Evolutionary conservation across 2,888 invertebrate species (phyloP).

Genomic region (Neoscelio sp.): DNA sequence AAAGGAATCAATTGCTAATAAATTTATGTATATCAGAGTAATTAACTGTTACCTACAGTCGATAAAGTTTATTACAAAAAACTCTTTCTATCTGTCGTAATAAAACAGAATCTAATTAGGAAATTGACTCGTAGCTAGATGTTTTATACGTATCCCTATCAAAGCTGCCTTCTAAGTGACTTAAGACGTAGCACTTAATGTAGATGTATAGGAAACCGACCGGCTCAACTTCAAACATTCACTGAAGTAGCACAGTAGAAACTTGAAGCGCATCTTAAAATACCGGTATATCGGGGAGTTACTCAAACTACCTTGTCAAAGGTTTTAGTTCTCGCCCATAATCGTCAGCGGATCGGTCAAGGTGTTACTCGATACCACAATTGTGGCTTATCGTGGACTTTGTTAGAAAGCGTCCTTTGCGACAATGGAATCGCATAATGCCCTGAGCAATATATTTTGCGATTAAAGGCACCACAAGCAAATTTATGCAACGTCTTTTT

Average conservation of each 20-base stretch:
- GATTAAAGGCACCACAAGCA: not conserved
- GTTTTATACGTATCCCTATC: slow-evolving; percentile 20
- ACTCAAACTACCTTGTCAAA: slow-evolving; percentile 12
- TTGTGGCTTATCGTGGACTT: slow-evolving; percentile 23
- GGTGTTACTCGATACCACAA: slow-evolving; percentile 25
- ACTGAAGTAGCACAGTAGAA: not conserved
- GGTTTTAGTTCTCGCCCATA: not conserved
- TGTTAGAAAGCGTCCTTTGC: slow-evolving; percentile 1
- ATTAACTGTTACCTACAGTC: no score
- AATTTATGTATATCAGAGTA: no score
- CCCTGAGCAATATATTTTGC: slow-evolving; percentile 9
- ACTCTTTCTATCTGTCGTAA: no score
- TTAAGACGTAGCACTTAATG: not conserved
- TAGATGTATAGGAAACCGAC: not conserved
- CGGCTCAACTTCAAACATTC: not conserved
- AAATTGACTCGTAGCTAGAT: no score
- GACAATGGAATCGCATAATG: slow-evolving; percentile 11
- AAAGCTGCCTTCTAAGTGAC: not conserved
- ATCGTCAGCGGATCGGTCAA: slow-evolving; percentile 6
- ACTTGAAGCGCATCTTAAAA: slow-evolving; percentile 12
- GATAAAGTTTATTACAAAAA: no score
- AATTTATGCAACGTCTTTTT: slow-evolving; percentile 8
- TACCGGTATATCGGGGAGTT: no score
- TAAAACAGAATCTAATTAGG: no score
- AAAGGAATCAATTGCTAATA: no score